A percentile compares a stretch with the other conserved stretches of the same genome.
phyloP scores from a whole-genome alignment of 2,797 vertebrate genomes.

The Premnoplex brunnescens region DNA sequence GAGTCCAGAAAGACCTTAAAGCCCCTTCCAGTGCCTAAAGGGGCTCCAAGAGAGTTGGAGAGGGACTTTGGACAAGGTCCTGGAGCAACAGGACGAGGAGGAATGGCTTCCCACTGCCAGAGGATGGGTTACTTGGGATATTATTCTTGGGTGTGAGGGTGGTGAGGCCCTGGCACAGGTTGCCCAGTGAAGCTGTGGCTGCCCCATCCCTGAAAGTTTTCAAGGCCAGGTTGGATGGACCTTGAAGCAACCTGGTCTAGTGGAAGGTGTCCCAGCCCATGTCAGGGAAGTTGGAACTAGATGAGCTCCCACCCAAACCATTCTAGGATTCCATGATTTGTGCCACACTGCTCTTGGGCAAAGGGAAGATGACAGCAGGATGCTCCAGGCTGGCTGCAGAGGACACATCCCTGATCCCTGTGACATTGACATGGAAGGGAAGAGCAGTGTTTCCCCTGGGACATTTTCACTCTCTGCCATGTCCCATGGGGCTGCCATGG shows the following conservation, averaged over 20 bases:
- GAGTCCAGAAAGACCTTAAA: background rate
- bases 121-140: background rate
- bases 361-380: background rate
- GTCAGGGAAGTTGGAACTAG: background rate
- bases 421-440: background rate
- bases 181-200: background rate
- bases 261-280: background rate
- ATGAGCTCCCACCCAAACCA: background rate
- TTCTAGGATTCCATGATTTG: background rate
- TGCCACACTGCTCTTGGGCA: background rate
- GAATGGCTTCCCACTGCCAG: background rate
- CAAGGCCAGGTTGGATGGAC: background rate
- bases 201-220: background rate
- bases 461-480: accelerated
- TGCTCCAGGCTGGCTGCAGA: background rate
- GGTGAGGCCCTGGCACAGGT: background rate
- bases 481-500: background rate
- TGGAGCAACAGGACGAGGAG: background rate
- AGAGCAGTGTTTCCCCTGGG: background rate
- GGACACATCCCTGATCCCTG: accelerated
- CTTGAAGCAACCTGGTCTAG: background rate
- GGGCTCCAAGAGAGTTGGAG: background rate
- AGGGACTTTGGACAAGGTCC: background rate
- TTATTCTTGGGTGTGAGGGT: background rate
- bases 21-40: background rate